A percentile compares a stretch with the other conserved stretches of the same genome.
Evolutionary conservation across 2,888 invertebrate species (phyloP).

Genomic region (Amiota communis): DNA sequence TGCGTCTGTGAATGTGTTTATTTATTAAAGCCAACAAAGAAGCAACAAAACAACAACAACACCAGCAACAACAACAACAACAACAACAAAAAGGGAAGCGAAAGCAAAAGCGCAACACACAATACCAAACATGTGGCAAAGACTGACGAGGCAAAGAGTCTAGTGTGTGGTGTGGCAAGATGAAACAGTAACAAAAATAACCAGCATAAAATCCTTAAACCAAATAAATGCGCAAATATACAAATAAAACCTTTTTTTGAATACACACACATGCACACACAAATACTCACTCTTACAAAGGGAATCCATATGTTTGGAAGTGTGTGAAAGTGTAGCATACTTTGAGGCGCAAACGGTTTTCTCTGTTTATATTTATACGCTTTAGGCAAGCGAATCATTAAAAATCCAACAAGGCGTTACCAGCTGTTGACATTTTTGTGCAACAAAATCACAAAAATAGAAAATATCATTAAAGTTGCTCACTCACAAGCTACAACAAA

Average conservation of each 20-base stretch:
- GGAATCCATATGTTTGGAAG: background rate
- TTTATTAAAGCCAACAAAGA: slow-evolving; percentile 14
- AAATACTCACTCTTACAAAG: background rate
- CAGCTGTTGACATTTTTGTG: slow-evolving; percentile 15
- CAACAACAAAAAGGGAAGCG: background rate
- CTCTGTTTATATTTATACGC: slow-evolving; percentile 10
- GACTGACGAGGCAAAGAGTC: too few species aligned
- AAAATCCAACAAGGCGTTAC: background rate
- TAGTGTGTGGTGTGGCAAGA: background rate
- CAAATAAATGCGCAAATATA: slow-evolving; percentile 32
- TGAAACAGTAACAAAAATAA: slow-evolving; percentile 22
- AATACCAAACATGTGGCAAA: background rate
- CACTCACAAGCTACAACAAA: too few species aligned
- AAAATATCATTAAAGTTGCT: too few species aligned
- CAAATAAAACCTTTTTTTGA: slow-evolving; percentile 11
- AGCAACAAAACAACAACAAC: slow-evolving; percentile 8
- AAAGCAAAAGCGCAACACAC: slow-evolving; percentile 11
- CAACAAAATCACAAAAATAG: too few species aligned
- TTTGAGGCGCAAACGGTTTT: background rate
- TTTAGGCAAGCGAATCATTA: slow-evolving; percentile 13
- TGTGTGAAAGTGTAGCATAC: background rate
- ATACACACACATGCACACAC: background rate
- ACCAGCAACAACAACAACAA: slow-evolving; percentile 2
- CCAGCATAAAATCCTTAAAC: slow-evolving; percentile 34
- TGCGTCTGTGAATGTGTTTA: slow-evolving; percentile 2